A percentile compares a stretch with the other conserved stretches of the same genome.
Evolutionary conservation across 2,888 invertebrate species (phyloP).

Genomic region (Timema podura): DNA sequence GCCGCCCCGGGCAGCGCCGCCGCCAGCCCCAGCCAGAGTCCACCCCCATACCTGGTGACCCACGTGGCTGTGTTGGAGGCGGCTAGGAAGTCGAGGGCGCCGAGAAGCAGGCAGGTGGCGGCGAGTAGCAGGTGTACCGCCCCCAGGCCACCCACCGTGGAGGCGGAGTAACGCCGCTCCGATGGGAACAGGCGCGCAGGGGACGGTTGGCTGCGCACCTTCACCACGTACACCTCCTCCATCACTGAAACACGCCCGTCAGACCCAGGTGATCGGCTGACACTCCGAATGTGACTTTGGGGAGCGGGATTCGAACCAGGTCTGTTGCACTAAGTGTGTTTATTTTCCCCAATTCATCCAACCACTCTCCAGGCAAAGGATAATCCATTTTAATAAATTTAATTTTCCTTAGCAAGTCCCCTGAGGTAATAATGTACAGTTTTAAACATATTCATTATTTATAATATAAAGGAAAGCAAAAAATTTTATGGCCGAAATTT

Average conservation of each 20-base stretch:
- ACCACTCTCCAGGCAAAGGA: no score
- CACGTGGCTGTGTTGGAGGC: constrained; percentile 33
- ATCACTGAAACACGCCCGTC: constrained; percentile 39
- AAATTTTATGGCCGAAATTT: no score
- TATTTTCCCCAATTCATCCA: no score
- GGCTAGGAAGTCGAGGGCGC: constrained; percentile 50
- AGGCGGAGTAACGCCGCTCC: constrained; percentile 62
- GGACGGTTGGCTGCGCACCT: constrained; percentile 59
- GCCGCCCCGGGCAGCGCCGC: constrained; percentile 37
- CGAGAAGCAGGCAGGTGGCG: constrained; percentile 54
- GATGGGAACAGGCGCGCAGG: constrained; percentile 59
- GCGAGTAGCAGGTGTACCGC: constrained; percentile 61
- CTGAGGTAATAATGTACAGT: no score
- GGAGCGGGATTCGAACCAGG: no score
- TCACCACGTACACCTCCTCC: constrained; percentile 65
- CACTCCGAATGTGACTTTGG: no score
- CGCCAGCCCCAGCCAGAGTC: constrained; percentile 32
- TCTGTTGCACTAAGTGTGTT: no score
- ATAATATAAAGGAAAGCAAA: no score
- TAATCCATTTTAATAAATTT: no score
- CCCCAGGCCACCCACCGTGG: constrained; percentile 60
- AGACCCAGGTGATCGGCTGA: no score
- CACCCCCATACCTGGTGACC: constrained; percentile 19
- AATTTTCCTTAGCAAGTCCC: no score
- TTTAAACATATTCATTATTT: no score